These are phyloP conservation scores for Eutolmus rufibarbis DNA, from an alignment of 2,888 invertebrate genomes.

Conservation along the genomic window DNA sequence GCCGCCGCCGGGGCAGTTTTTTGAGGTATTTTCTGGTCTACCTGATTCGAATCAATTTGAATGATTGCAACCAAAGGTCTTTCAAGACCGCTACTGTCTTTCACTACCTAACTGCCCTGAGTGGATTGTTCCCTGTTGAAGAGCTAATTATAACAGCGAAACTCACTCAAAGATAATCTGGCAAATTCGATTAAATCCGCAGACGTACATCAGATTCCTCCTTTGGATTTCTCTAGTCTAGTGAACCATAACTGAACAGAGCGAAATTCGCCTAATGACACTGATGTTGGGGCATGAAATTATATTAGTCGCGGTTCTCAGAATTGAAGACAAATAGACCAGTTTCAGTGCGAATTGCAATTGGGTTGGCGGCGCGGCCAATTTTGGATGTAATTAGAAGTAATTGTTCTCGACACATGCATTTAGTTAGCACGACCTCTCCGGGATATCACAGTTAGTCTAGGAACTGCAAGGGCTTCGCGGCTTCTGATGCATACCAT, in stretches of 20 bases:
- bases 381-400: constrained; percentile 16
- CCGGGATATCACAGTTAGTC: background rate
- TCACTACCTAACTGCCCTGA: background rate
- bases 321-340: background rate
- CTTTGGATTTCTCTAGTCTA: constrained; percentile 25
- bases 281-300: constrained; percentile 13
- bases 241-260: constrained; percentile 24
- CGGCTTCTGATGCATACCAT: background rate
- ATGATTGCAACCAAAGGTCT: background rate
- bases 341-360: constrained; percentile 12
- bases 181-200: background rate
- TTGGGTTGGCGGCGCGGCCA: background rate
- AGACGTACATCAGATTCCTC: background rate
- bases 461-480: background rate
- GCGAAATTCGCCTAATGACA: constrained; percentile 20
- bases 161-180: background rate
- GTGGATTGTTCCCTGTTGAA: background rate
- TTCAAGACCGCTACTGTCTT: background rate
- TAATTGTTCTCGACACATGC: background rate
- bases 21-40: background rate
- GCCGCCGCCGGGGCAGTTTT: background rate
- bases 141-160: background rate
- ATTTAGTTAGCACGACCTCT: background rate
- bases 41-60: background rate
- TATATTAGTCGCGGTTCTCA: constrained; percentile 20